A percentile compares a stretch with the other conserved stretches of the same genome.
phyloP scores from a whole-genome alignment of 2,113 vertebrate genomes.

The Emydocephalus ijimae region DNA sequence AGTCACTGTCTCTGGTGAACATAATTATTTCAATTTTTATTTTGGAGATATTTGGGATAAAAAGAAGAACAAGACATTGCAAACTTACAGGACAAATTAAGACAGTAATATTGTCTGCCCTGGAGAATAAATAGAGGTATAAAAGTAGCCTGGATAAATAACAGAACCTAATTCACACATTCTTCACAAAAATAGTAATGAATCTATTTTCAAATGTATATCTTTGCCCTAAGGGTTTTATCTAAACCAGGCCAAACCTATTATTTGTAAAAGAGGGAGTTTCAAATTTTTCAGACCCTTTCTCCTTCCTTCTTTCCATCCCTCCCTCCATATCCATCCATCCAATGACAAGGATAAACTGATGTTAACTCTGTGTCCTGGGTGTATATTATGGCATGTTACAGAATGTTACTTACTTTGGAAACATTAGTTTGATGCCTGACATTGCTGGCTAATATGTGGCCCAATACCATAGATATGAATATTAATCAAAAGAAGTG shows the following conservation, averaged over 20 bases:
- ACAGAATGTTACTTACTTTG: background rate
- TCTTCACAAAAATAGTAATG: background rate
- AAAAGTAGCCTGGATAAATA: background rate
- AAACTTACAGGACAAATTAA: background rate
- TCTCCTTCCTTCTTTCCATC: background rate
- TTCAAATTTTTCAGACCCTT: background rate
- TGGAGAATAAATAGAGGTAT: background rate
- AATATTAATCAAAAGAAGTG: background rate
- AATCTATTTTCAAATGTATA: background rate
- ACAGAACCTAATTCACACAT: background rate
- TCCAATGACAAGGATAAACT: background rate
- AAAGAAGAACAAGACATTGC: background rate
- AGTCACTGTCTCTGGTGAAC: background rate
- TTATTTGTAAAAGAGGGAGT: background rate
- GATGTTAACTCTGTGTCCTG: background rate
- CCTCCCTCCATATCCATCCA: too few relatives aligned
- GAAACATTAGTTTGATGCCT: background rate
- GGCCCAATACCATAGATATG: background rate
- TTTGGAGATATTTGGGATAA: background rate
- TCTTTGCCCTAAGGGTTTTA: background rate
- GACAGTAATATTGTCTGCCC: background rate
- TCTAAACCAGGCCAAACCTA: background rate
- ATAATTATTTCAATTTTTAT: background rate
- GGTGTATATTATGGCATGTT: background rate
- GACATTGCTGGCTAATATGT: background rate